A percentile compares a stretch with the other conserved stretches of the same genome.
phyloP scores from a whole-genome alignment of 2,113 vertebrate species.

The Trachemys scripta region DNA sequence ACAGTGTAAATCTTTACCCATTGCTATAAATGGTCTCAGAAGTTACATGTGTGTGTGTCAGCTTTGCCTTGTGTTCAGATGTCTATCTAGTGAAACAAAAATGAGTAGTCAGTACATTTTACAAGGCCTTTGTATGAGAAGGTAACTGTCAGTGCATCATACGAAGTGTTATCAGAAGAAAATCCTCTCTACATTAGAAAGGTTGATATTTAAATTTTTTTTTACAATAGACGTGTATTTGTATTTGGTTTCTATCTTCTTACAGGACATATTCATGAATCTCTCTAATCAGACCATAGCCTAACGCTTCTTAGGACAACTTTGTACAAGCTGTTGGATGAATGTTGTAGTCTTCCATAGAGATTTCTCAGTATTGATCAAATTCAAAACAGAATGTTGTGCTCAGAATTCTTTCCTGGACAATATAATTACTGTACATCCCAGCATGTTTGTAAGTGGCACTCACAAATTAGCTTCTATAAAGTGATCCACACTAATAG shows the following conservation, averaged over 20 bases:
- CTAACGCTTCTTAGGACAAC: slow-evolving; percentile 23
- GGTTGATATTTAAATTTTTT: not conserved
- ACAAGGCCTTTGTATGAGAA: not conserved
- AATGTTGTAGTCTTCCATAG: slow-evolving; percentile 37
- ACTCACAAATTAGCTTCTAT: slow-evolving; percentile 14
- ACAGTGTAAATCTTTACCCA: not conserved
- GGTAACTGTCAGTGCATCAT: not conserved
- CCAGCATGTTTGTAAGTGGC: slow-evolving; percentile 3
- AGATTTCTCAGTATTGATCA: slow-evolving; percentile 42
- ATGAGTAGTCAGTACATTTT: not conserved
- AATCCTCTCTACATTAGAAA: not conserved
- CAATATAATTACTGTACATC: slow-evolving; percentile 13
- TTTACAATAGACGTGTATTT: slow-evolving; percentile 16
- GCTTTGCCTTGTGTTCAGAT: not conserved
- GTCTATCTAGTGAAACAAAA: not conserved
- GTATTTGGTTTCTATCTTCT: not conserved
- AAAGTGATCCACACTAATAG: not conserved
- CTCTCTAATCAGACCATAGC: not conserved
- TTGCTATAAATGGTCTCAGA: not conserved
- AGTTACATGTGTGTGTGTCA: not conserved
- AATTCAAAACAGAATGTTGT: slow-evolving; percentile 3
- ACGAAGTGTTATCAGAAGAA: not conserved
- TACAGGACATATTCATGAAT: not conserved
- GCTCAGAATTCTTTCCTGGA: slow-evolving; percentile 45
- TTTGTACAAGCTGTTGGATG: slow-evolving; percentile 10